Evolutionary conservation across 2,888 invertebrate species (phyloP).

Genomic region (Phasia obesa): DNA sequence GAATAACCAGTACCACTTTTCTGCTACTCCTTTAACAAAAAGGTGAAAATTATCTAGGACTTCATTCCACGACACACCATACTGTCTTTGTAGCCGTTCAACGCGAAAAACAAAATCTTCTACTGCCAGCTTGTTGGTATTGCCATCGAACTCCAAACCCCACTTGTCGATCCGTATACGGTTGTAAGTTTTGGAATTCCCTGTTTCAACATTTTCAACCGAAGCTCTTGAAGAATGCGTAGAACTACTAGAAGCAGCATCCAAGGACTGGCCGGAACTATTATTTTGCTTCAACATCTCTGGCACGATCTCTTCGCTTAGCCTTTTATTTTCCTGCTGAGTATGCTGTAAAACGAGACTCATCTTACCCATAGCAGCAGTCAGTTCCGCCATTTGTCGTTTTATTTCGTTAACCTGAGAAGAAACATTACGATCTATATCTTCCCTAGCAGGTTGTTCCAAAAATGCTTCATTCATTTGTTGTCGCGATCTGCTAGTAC

Average conservation of each 20-base stretch:
- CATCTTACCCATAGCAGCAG: neutral
- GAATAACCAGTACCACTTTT: slow-evolving; percentile 19
- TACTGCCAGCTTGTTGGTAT: neutral
- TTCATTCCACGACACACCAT: slow-evolving; percentile 13
- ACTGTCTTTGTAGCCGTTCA: slow-evolving; percentile 8
- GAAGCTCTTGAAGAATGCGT: neutral
- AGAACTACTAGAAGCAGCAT: neutral
- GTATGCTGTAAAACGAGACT: neutral
- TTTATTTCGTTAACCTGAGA: neutral
- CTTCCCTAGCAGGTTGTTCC: no score
- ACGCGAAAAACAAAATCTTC: slow-evolving; percentile 16
- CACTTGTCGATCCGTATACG: neutral
- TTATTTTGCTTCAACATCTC: no score
- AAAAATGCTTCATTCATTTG: neutral
- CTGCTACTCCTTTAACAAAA: slow-evolving; percentile 1
- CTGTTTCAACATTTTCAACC: neutral
- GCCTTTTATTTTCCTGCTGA: slow-evolving; percentile 1
- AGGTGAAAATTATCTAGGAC: slow-evolving; percentile 31
- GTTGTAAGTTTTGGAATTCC: neutral
- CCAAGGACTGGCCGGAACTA: no score
- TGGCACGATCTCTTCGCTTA: neutral
- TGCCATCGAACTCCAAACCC: slow-evolving; percentile 6
- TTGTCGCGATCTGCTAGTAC: no score
- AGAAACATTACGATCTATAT: neutral
- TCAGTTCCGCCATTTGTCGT: neutral